Conservation (phyloP, 2,797 vertebrate genomes). For the Enteromius anoplus region DNA sequence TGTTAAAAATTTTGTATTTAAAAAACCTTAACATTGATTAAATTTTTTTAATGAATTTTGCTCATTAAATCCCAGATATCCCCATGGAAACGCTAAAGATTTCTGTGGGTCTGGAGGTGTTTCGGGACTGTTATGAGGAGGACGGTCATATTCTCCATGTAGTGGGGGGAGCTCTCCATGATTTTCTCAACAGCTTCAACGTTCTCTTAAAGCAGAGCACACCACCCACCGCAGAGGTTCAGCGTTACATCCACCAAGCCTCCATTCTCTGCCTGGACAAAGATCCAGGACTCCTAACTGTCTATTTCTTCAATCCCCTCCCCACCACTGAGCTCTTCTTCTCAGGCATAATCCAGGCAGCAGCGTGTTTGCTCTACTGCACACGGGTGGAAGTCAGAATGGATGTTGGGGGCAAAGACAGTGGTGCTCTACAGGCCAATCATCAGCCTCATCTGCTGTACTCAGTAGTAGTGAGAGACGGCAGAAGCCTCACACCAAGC, state of each 20-base stretch:
- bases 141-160: slow-evolving; percentile 91
- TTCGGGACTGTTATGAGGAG: slow-evolving; percentile 94
- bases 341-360: slow-evolving; percentile 92
- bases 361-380: slow-evolving; percentile 88
- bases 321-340: slow-evolving; percentile 90
- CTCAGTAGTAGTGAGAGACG: slow-evolving; percentile 86
- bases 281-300: slow-evolving; percentile 89
- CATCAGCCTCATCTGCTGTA: slow-evolving; percentile 91
- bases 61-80: slow-evolving; percentile 75
- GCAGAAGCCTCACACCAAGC: slow-evolving; percentile 85
- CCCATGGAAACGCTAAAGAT: slow-evolving; percentile 81
- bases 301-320: slow-evolving; percentile 94
- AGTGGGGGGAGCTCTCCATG: slow-evolving; percentile 94
- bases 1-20: slow-evolving; percentile 7
- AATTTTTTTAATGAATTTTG: not conserved
- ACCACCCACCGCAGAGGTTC: slow-evolving; percentile 62
- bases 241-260: slow-evolving; percentile 82
- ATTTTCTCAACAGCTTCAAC: slow-evolving; percentile 98
- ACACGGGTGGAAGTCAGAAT: slow-evolving; percentile 83
- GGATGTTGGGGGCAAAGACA: slow-evolving; percentile 78
- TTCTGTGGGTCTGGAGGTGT: slow-evolving; percentile 90
- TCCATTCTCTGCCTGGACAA: slow-evolving; percentile 97
- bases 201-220: slow-evolving; percentile 91
- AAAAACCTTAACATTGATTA: not conserved
- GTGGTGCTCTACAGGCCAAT: slow-evolving; percentile 84